A percentile compares a stretch with the other conserved stretches of the same genome.
phyloP scores from a whole-genome alignment of 2,888 invertebrate species.

The Anoplius nigerrimus region DNA sequence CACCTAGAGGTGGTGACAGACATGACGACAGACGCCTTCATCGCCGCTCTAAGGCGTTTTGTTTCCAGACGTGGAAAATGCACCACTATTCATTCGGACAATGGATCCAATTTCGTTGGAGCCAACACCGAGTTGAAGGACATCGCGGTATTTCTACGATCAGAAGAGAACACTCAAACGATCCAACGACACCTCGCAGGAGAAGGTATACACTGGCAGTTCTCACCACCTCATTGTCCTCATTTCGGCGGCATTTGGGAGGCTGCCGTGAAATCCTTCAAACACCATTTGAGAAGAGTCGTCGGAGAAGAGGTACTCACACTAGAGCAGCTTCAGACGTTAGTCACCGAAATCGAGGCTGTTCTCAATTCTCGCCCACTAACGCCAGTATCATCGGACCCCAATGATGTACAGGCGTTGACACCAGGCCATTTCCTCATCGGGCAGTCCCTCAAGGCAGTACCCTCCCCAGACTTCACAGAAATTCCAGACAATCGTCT shows the following conservation, averaged over 20 bases:
- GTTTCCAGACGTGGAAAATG: neutral
- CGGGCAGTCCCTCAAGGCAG: too few species aligned
- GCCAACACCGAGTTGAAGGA: neutral
- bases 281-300: constrained; percentile 53
- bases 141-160: neutral
- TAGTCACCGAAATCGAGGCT: constrained; percentile 39
- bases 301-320: constrained; percentile 42
- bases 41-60: too few species aligned
- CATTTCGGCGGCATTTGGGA: constrained; percentile 62
- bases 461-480: too few species aligned
- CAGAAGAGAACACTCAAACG: neutral
- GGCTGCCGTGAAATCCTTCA: constrained; percentile 60
- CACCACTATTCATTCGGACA: neutral
- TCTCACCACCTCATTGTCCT: constrained; percentile 46
- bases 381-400: constrained; percentile 47
- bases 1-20: constrained; percentile 6
- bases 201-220: too few species aligned
- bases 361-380: constrained; percentile 48
- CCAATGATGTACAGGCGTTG: constrained; percentile 46
- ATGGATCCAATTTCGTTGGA: too few species aligned
- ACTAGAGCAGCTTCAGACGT: constrained; percentile 32
- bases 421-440: too few species aligned
- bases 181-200: too few species aligned
- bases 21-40: neutral
- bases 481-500: too few species aligned